These are phyloP conservation scores for Heliocidaris erythrogramma DNA, from an alignment of 35 echinoderm and acorn worm species.

Conservation along the genomic window DNA sequence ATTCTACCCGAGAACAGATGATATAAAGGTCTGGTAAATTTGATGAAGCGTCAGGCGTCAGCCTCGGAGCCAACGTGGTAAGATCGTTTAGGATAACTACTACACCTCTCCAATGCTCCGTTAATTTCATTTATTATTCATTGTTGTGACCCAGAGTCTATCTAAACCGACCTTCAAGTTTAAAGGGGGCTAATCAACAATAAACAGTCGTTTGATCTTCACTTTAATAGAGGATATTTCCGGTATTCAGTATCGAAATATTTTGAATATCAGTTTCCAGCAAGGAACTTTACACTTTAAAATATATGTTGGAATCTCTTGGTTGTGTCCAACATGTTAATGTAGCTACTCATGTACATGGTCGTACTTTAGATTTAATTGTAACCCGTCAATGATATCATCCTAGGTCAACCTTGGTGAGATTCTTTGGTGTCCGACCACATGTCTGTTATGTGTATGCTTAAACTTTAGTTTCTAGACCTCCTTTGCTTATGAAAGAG, in stretches of 20 bases:
- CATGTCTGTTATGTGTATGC: not conserved
- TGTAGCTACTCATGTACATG: not conserved
- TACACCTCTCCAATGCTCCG: not conserved
- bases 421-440: slow-evolving; percentile 14
- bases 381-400: not conserved
- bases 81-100: not conserved
- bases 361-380: slow-evolving; percentile 29
- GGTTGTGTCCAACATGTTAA: slow-evolving; percentile 25
- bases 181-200: not conserved
- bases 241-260: too few relatives aligned
- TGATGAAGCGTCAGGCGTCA: not conserved
- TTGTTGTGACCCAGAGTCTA: not conserved
- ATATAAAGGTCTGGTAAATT: not conserved
- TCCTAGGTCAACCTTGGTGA: not conserved
- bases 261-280: too few relatives aligned
- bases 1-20: not conserved
- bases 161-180: not conserved
- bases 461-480: not conserved
- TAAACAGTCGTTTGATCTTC: too few relatives aligned
- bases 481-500: not conserved
- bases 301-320: not conserved
- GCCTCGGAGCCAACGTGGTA: not conserved
- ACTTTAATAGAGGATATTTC: too few relatives aligned
- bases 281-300: too few relatives aligned
- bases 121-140: not conserved